Percentiles rank a stretch among this genome's conserved stretches.
Evolutionary conservation across 2,113 vertebrate species (phyloP).

Genomic region (Phylloscopus whistleri): DNA sequence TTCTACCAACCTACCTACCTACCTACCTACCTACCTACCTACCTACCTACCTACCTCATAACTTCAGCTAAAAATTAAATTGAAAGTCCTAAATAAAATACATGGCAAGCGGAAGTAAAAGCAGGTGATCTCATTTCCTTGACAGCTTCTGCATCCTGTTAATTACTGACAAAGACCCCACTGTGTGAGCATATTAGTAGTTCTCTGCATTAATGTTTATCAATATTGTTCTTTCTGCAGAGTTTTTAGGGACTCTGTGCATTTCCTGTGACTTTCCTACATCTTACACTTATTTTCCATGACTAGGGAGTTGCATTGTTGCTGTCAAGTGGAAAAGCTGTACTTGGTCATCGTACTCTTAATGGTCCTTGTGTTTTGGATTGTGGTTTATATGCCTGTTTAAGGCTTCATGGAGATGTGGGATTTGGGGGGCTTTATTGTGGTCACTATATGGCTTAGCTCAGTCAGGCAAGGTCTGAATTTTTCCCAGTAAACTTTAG

Average conservation of each 20-base stretch:
- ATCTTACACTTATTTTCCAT: background rate
- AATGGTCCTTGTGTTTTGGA: background rate
- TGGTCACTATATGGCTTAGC: background rate
- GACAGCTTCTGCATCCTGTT: background rate
- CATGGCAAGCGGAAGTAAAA: background rate
- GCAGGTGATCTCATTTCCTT: background rate
- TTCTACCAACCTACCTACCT: background rate
- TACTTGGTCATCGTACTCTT: background rate
- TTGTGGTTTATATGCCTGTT: background rate
- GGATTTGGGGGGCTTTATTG: fast-evolving
- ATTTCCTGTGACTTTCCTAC: background rate
- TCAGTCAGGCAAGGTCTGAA: background rate
- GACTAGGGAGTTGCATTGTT: background rate
- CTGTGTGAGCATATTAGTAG: background rate
- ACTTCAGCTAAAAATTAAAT: background rate
- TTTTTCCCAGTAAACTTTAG: background rate
- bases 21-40: background rate
- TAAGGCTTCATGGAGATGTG: background rate
- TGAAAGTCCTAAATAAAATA: background rate
- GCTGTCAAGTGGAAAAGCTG: background rate
- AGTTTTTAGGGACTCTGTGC: background rate
- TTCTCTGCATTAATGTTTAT: background rate
- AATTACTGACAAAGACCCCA: background rate
- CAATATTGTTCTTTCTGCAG: background rate
- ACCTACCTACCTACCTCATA: background rate